A percentile compares a stretch with the other conserved stretches of the same genome.
phyloP scores from a whole-genome alignment of 2,888 invertebrate genomes.

The Habrosyne pyritoides region DNA sequence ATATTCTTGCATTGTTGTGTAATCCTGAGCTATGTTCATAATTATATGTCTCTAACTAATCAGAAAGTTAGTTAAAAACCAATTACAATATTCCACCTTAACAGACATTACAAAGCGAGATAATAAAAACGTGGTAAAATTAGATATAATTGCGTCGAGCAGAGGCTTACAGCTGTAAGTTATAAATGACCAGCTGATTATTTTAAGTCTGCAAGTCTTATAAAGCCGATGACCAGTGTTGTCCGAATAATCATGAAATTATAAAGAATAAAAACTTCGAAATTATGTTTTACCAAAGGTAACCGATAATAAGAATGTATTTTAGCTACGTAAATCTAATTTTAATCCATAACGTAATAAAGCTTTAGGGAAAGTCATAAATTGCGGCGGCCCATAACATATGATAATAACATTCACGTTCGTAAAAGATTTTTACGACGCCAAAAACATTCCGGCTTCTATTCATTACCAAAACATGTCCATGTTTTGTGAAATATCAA shows the following conservation, averaged over 20 bases:
- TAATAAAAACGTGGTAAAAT: too few species aligned
- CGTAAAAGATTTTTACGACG: slow-evolving; percentile 72
- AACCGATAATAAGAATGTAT: slow-evolving; percentile 3
- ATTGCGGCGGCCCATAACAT: slow-evolving; percentile 56
- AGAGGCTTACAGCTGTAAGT: too few species aligned
- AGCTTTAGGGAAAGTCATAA: slow-evolving; percentile 67
- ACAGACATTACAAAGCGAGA: too few species aligned
- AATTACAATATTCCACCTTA: too few species aligned
- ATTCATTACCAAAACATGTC: slow-evolving; percentile 52
- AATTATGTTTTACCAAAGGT: background rate
- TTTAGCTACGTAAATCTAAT: slow-evolving; percentile 31
- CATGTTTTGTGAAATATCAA: slow-evolving; percentile 50
- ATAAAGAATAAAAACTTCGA: too few species aligned
- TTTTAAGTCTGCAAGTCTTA: background rate
- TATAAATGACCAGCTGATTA: too few species aligned
- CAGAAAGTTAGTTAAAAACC: too few species aligned
- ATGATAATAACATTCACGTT: slow-evolving; percentile 63
- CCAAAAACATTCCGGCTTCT: slow-evolving; percentile 50
- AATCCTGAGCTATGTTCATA: too few species aligned
- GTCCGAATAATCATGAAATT: too few species aligned
- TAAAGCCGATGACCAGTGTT: background rate
- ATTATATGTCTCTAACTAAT: too few species aligned
- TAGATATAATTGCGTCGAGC: too few species aligned
- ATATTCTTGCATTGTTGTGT: too few species aligned
- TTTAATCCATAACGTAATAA: slow-evolving; percentile 40